Percentiles rank a stretch among this genome's conserved stretches.
Conservation (phyloP, 1,140 invertebrate genomes). For the Drosophila simulans region DNA sequence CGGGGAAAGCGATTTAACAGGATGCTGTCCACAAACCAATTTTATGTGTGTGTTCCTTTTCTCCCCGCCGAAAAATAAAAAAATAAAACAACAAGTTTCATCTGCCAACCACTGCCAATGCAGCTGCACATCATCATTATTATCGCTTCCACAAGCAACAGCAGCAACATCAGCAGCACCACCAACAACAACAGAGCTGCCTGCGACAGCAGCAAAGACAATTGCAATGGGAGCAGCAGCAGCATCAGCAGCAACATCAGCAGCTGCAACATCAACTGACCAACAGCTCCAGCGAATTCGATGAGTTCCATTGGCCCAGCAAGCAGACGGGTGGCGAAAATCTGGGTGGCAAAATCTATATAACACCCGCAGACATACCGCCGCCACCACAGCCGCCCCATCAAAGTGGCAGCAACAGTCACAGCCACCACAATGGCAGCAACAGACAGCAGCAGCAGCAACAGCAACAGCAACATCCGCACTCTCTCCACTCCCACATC, state of each 20-base stretch:
- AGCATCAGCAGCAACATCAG: slow-evolving; percentile 53
- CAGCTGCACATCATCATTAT: slow-evolving; percentile 76
- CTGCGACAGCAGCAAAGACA: slow-evolving; percentile 65
- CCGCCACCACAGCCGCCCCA: slow-evolving; percentile 75
- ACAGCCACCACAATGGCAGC: slow-evolving; percentile 43
- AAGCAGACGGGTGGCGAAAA: slow-evolving; percentile 47
- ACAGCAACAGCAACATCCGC: slow-evolving; percentile 30
- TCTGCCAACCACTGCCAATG: slow-evolving; percentile 65
- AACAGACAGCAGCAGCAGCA: slow-evolving; percentile 25
- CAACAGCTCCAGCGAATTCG: slow-evolving; percentile 73
- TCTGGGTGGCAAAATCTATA: slow-evolving; percentile 72
- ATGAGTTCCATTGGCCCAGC: slow-evolving; percentile 77
- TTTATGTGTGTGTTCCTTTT: slow-evolving; percentile 62
- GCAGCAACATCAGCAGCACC: slow-evolving; percentile 46
- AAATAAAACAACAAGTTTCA: slow-evolving; percentile 45
- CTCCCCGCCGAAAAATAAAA: slow-evolving; percentile 25
- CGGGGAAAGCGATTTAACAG: slow-evolving; percentile 48
- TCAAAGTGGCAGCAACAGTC: slow-evolving; percentile 39
- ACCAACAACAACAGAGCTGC: slow-evolving; percentile 62
- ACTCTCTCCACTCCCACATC: slow-evolving; percentile 29
- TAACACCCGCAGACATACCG: slow-evolving; percentile 79
- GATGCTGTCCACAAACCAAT: slow-evolving; percentile 61
- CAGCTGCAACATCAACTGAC: slow-evolving; percentile 63
- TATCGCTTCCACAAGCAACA: slow-evolving; percentile 74
- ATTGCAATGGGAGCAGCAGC: slow-evolving; percentile 55